Percentiles rank a stretch among this genome's conserved stretches.
Conservation (phyloP, 2,888 invertebrate species). For the Yponomeuta sedellus region DNA sequence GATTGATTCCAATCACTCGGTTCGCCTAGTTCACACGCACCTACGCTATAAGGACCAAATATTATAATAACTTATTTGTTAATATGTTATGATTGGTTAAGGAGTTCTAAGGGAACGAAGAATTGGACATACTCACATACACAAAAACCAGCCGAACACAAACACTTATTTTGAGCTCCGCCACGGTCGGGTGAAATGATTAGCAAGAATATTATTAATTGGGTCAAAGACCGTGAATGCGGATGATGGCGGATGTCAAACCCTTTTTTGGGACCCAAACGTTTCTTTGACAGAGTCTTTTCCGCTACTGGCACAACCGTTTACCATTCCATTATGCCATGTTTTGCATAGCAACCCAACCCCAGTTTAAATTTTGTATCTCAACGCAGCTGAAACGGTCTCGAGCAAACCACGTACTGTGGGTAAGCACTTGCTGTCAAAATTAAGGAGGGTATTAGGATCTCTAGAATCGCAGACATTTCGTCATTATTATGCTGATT, state of each 20-base stretch:
- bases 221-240: neutral
- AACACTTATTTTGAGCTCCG: too few relatives aligned
- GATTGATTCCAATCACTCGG: too few relatives aligned
- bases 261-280: conserved; percentile 20
- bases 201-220: too few relatives aligned
- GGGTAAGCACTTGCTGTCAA: conserved; percentile 16
- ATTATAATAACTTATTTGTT: too few relatives aligned
- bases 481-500: neutral
- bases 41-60: too few relatives aligned
- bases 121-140: too few relatives aligned
- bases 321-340: conserved; percentile 37
- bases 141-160: too few relatives aligned
- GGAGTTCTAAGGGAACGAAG: too few relatives aligned
- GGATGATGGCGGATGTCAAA: conserved; percentile 10
- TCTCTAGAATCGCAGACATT: neutral
- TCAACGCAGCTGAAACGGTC: conserved; percentile 23
- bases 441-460: conserved; percentile 15
- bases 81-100: too few relatives aligned
- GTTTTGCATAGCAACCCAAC: conserved; percentile 33
- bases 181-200: too few relatives aligned
- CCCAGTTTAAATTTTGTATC: conserved; percentile 33
- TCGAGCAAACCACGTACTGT: conserved; percentile 24
- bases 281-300: conserved; percentile 22
- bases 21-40: too few relatives aligned
- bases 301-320: conserved; percentile 32